A percentile compares a stretch with the other conserved stretches of the same genome.
phyloP scores from a whole-genome alignment of 92 coral and sea anemone genomes.

The Paragorgia papillata region DNA sequence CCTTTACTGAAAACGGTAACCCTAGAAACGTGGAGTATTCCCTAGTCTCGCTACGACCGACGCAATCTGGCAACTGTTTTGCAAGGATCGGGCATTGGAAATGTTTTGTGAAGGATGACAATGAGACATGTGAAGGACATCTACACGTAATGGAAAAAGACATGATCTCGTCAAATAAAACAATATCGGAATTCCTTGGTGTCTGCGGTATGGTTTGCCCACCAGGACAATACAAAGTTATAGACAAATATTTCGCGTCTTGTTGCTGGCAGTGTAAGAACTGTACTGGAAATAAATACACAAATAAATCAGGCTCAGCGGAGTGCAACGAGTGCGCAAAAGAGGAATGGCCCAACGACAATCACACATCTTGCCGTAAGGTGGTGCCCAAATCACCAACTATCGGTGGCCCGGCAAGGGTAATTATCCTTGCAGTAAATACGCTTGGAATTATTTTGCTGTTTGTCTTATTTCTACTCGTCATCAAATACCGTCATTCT shows the following conservation, averaged over 20 bases:
- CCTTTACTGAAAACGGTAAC: conserved; percentile 10
- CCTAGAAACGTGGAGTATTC: conserved; percentile 12
- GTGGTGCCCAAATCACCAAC: conserved; percentile 67
- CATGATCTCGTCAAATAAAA: background rate
- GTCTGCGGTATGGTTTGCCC: conserved; percentile 9
- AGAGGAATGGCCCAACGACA: conserved; percentile 74
- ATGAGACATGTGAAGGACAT: conserved; percentile 5
- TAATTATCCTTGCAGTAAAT: conserved; percentile 64
- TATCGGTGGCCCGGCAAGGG: conserved; percentile 68
- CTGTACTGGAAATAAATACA: conserved; percentile 73
- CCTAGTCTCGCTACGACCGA: conserved; percentile 8
- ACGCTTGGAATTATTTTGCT: conserved; percentile 59
- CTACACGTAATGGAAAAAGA: background rate
- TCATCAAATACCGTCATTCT: conserved; percentile 65
- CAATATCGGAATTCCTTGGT: conserved; percentile 10
- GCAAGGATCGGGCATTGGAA: background rate
- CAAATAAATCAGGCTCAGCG: conserved; percentile 69
- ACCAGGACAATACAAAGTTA: conserved; percentile 22
- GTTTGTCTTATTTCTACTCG: conserved; percentile 58
- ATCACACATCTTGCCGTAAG: conserved; percentile 73
- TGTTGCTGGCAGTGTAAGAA: conserved; percentile 89
- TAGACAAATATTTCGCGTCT: conserved; percentile 11
- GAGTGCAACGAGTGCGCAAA: conserved; percentile 65
- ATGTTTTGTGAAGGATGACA: background rate
- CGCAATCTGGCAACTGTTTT: conserved; percentile 2